Base-by-base conservation (phyloP, 2,888 invertebrate species). In the Ethmia dodecea region DNA sequence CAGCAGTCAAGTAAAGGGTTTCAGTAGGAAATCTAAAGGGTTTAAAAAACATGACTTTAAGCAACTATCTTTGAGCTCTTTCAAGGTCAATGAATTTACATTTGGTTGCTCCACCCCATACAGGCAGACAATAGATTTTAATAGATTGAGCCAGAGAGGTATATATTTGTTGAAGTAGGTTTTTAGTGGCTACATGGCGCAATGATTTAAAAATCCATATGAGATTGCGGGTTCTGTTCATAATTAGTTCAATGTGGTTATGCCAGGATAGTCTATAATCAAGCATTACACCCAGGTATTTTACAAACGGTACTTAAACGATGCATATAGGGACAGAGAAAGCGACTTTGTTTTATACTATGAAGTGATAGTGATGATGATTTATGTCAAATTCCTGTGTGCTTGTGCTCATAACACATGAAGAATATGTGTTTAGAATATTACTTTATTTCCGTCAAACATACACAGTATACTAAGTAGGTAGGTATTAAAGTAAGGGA, bases 31-130 rank as follows among this genome's bases (percentile, higher is more conserved):
- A 18, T 18, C 18, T 18, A 18, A 18, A 18, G 18, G 18, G 18
- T 18, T 18, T 18, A 18, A 18, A 18, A 5, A 18, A 18, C 18
- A 18, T 18, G 6, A 18, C 18, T 6, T 18, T 18, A 4, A 18
- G 18, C 6, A 18, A 6, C 6, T 4, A 18, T 60, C 13, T 25
- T 18, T 18, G 18, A 5, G 18, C 18, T 6, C 18, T 18, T 18
- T 18, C 18, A 5, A 18, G 6, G 4, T 18, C 18, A 3, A 18
- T 4, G 6, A 18, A 18, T 18, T 18, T 18, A 3, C 5, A 5
- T 18, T 18, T 18, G 18, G 18, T 18, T 18, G 4, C 18, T 5
- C 18, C 18, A 6, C 18, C 18, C 18, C 18, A 18, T 4, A 18
- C 6, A 5, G 18, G 18, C 6, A 18, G 6, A 6, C 18, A 18